Conservation (phyloP, 2,113 vertebrate genomes). For the Rhabdomys dilectus region DNA sequence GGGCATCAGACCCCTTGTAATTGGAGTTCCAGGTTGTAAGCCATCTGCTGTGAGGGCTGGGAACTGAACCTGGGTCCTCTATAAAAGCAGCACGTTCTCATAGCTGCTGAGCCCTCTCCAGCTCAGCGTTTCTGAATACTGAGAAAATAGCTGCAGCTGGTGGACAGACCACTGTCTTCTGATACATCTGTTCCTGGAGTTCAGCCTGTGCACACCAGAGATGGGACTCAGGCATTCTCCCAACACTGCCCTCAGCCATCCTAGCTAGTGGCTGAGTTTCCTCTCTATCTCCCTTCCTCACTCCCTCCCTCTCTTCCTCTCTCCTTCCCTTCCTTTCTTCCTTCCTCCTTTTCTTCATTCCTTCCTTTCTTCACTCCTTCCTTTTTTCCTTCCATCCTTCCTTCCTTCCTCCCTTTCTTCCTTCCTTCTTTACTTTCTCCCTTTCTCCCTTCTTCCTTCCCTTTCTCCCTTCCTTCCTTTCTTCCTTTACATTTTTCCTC, state of each 20-base stretch:
- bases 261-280: neutral
- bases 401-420: neutral
- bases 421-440: rapidly evolving
- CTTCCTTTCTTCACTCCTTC: rapidly evolving
- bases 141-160: neutral
- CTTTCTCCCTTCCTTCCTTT: rapidly evolving
- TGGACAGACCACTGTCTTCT: neutral
- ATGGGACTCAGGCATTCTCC: neutral
- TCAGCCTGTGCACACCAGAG: neutral
- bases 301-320: neutral
- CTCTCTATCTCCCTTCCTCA: neutral
- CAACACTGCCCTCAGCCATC: neutral
- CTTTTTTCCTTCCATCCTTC: too few relatives aligned
- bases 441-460: rapidly evolving
- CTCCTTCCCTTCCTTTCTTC: too few relatives aligned
- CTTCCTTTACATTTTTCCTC: too few relatives aligned
- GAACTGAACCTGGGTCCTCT: neutral
- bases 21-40: neutral
- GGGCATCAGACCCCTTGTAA: neutral
- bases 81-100: neutral
- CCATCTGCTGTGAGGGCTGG: neutral
- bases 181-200: neutral
- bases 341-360: rapidly evolving
- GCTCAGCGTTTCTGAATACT: neutral
- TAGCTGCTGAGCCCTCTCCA: neutral